phyloP scores from a whole-genome alignment of 92 coral and sea anemone genomes.

The Umimayanthus chanpuru region DNA sequence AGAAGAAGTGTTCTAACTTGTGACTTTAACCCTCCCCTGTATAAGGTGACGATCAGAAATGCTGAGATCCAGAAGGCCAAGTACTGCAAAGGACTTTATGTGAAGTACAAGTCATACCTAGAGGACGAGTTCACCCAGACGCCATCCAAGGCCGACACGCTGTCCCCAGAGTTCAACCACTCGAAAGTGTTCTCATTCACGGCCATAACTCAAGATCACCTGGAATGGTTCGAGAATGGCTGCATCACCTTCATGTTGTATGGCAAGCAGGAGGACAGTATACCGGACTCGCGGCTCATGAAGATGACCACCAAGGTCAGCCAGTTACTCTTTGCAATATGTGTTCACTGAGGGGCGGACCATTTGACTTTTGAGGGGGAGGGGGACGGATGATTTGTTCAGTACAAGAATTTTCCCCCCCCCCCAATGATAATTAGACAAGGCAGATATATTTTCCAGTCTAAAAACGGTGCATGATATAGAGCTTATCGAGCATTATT shows the following conservation, averaged over 20 bases:
- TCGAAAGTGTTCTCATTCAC: conserved; percentile 75
- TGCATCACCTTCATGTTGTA: conserved; percentile 89
- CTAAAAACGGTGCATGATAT: no score
- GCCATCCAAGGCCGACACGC: conserved; percentile 64
- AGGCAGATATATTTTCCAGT: no score
- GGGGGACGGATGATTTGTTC: no score
- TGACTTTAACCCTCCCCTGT: background rate
- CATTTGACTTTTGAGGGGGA: no score
- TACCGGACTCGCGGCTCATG: conserved; percentile 76
- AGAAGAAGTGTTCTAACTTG: background rate
- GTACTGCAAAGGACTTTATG: conserved; percentile 87
- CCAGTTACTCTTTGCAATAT: no score
- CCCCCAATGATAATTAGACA: no score
- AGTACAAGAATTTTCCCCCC: no score
- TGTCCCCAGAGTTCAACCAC: conserved; percentile 91
- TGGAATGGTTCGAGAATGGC: conserved; percentile 96
- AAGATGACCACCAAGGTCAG: conserved; percentile 98
- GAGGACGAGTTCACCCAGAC: conserved; percentile 79
- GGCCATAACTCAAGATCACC: conserved; percentile 70
- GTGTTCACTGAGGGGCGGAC: no score
- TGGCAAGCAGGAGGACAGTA: conserved; percentile 89
- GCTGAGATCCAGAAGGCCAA: conserved; percentile 87
- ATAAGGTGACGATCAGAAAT: conserved; percentile 87
- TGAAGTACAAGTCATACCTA: conserved; percentile 75
- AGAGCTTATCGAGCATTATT: no score